Base-by-base conservation (phyloP, 2,888 invertebrate species). In the Eurois occulta region DNA sequence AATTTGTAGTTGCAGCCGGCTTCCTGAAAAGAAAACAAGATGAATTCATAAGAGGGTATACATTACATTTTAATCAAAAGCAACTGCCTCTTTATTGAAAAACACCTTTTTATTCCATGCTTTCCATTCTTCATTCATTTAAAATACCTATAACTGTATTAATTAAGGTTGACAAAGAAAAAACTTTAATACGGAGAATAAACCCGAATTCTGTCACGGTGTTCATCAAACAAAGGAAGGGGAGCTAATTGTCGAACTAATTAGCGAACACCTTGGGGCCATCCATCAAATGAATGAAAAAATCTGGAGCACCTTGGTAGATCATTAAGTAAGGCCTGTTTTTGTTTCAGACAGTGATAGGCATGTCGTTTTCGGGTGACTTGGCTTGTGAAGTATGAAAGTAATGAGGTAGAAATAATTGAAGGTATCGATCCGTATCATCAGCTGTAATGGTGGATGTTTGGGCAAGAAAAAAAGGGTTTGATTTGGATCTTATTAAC, bases 161-260 rank as follows among this genome's bases (percentile, higher is more conserved):
- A 85, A 74, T 85, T 78, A 79, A 83, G 43, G 71, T 85, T 65
- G 68, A 81, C 83, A 79, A 83, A 83, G 78, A 77, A 80, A 81
- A 85, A 86, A 77, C 13, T 80, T 58, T 43, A 16, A 77, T 62
- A 77, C 69, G 70, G 64, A 71, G 67, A 68, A 64, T 38, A 65
- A 72, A 80, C 69, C 78, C 52, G 73, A 75, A 81, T 78, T 71
- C 81, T 80, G 85, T 77, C 83, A 87, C 83, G 77, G 83, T 75
- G 81, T 86, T 83, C 78, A 81, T 85, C 85, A 85, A 88, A 90
- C 87, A 87, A 89, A 88, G 86, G 84, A 60, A 43, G 67, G 80
- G 78, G 84, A 86, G 88, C 92, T 94, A 94, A 94, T 94, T 93
- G 91, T 91, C 85, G 87, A 84, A 87, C 92, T 94, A 94, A 94